Evolutionary conservation across 2,888 invertebrate species (phyloP).

Genomic region (Dioctria rufipes): DNA sequence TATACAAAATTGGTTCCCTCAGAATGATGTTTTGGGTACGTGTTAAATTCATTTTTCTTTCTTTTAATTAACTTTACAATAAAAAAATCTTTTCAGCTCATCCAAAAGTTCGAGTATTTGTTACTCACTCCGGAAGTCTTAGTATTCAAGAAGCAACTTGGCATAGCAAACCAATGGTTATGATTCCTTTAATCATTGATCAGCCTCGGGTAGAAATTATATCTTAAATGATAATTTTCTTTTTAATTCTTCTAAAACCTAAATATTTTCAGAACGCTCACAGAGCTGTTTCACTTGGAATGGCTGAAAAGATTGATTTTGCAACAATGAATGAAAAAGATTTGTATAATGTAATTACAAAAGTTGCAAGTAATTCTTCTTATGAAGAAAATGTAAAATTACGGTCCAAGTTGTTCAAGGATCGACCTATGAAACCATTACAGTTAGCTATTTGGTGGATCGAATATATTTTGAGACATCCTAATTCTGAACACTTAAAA

Average conservation of each 20-base stretch:
- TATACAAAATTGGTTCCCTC: constrained; percentile 72
- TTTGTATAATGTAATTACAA: constrained; percentile 56
- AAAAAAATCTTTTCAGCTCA: constrained; percentile 61
- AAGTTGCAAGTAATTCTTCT: constrained; percentile 58
- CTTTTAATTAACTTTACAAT: constrained; percentile 18
- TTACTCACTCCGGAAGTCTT: constrained; percentile 67
- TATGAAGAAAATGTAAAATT: constrained; percentile 65
- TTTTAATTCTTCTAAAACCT: not conserved
- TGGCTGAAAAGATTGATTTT: constrained; percentile 60
- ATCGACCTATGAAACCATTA: constrained; percentile 73
- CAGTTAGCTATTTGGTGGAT: constrained; percentile 76
- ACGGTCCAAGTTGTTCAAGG: constrained; percentile 70
- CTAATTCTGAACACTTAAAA: constrained; percentile 72
- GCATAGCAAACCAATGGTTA: constrained; percentile 66
- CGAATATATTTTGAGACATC: constrained; percentile 74
- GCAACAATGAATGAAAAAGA: constrained; percentile 57
- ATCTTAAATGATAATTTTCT: not conserved
- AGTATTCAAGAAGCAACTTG: constrained; percentile 66
- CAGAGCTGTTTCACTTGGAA: constrained; percentile 56
- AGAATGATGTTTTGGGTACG: constrained; percentile 73
- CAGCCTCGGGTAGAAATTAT: constrained; percentile 61
- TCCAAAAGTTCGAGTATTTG: constrained; percentile 63
- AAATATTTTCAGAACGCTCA: constrained; percentile 50
- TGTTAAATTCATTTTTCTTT: constrained; percentile 48
- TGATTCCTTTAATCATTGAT: constrained; percentile 65